Conservation (phyloP, 2,888 invertebrate genomes). For the Dynastes grantii region DNA sequence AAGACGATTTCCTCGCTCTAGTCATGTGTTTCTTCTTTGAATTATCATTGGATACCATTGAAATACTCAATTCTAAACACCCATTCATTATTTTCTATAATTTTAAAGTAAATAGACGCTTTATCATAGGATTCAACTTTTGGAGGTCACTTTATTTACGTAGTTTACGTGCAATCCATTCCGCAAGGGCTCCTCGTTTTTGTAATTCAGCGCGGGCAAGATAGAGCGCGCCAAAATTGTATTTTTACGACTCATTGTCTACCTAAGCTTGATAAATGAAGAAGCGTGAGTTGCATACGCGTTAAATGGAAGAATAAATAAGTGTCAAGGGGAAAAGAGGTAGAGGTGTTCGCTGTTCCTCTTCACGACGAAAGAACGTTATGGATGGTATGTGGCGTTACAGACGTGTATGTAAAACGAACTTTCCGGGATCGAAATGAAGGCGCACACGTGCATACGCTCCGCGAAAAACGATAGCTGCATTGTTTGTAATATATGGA, state of each 20-base stretch:
- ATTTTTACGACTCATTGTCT: neutral
- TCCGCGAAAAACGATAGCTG: neutral
- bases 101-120: too few species aligned
- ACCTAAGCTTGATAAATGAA: constrained; percentile 13
- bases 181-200: neutral
- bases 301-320: neutral
- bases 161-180: too few species aligned
- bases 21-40: too few species aligned
- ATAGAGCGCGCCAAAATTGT: constrained; percentile 1
- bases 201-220: neutral
- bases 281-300: constrained; percentile 5
- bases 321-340: neutral
- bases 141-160: neutral
- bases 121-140: neutral
- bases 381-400: neutral
- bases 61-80: too few species aligned
- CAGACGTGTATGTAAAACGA: neutral
- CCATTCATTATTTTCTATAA: too few species aligned
- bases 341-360: neutral
- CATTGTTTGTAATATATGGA: neutral
- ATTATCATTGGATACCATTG: too few species aligned
- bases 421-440: neutral
- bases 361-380: neutral
- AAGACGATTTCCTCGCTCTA: too few species aligned
- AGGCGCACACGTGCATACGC: neutral